These are phyloP conservation scores for Trachymyrmex cornetzi DNA, from an alignment of 1,140 invertebrate species.

Conservation along the genomic window DNA sequence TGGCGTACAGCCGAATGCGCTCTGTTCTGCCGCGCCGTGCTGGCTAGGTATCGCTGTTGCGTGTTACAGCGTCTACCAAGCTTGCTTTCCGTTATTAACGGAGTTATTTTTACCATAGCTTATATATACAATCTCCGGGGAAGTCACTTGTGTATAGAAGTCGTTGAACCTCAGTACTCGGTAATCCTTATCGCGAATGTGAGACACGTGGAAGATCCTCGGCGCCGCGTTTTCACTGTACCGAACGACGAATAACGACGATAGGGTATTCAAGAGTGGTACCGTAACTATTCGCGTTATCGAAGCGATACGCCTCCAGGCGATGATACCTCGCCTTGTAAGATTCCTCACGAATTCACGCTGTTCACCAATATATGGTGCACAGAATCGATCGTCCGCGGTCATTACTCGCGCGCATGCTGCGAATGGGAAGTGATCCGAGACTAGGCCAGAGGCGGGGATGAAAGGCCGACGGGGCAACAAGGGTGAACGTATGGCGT, in stretches of 20 bases:
- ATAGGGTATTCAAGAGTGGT: neutral
- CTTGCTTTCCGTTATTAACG: conserved; percentile 53
- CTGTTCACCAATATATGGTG: conserved; percentile 55
- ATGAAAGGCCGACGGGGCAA: conserved; percentile 9
- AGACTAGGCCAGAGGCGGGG: neutral
- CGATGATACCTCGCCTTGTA: conserved; percentile 25
- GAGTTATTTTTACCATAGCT: conserved; percentile 60
- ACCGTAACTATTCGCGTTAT: conserved; percentile 27
- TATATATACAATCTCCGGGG: neutral
- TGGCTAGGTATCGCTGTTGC: too few species aligned
- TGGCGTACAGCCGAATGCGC: conserved; percentile 40
- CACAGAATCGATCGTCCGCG: conserved; percentile 58
- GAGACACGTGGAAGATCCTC: neutral
- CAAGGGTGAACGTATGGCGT: conserved; percentile 35
- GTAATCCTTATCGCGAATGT: conserved; percentile 39
- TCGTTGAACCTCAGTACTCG: conserved; percentile 47
- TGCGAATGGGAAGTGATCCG: conserved; percentile 48
- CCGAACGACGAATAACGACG: conserved; percentile 37
- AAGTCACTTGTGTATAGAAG: conserved; percentile 30
- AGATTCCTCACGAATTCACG: conserved; percentile 40
- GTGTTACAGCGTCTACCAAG: neutral
- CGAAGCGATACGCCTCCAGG: conserved; percentile 36
- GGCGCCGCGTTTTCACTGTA: conserved; percentile 1
- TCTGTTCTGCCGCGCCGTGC: neutral
- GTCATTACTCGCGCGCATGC: conserved; percentile 63